Base-by-base conservation (phyloP, 2,797 vertebrate species). In the Phalloptychus januarius region DNA sequence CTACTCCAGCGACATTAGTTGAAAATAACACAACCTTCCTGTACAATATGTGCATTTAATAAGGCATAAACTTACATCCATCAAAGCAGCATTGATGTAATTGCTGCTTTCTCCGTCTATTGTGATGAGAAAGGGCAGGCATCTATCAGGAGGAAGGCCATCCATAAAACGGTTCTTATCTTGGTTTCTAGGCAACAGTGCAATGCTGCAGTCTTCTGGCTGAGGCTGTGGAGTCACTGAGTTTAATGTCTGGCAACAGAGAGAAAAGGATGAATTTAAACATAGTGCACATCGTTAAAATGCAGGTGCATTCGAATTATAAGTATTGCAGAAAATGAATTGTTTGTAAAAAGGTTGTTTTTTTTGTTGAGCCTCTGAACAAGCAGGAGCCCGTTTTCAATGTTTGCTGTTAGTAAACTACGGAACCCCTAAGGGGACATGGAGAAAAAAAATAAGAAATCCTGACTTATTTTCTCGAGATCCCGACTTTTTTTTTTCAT, bases 131-230 rank as follows among this genome's bases (percentile, higher is more conserved):
- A 99, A 99, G 88, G 98, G 98, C 87, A 99, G 96, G 95, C 98
- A 99, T 95, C 98, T 96, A 92, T 99, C 98, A 76, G 98, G 98
- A 85, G 98, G 98, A 86, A 99, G 96, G 94, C 97, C 97, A 91
- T 99, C 98, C 98, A 99, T 98, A 91, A 99, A 99, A 86, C 98
- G 98, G 91, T 99, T 99, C 96, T 99, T 99, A 91, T 99, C 98
- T 6, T 99, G 98, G 94, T 99, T 99, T 93, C 98, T 97, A 94
- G 98, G 98, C 94, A 99, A 95, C 92, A 99, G 96, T 1, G 98
- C 98, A 31, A 99, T 99, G 94, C 98, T 99, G 96, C 98, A 99
- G 93, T 99, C 98, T 94, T 99, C 98, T 0, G 98, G 97, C 93
- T 99, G 98, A 79, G 98, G 97, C 91, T 98, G 97, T 67, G 98